phyloP scores from a whole-genome alignment of 2,113 vertebrate species.

The Zosterops hypoxanthus region DNA sequence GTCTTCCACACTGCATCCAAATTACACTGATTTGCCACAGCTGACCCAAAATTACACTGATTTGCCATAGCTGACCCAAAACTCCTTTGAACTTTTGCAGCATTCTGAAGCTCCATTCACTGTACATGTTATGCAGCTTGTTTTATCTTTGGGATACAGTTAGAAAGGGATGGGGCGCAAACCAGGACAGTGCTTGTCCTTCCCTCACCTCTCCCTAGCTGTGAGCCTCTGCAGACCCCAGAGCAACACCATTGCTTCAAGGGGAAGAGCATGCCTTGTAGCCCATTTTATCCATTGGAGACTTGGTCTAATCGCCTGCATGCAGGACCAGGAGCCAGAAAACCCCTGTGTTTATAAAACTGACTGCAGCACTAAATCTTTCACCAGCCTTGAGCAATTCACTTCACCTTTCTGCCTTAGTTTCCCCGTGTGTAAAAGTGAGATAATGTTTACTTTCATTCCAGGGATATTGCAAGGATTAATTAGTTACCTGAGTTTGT shows the following conservation, averaged over 20 bases:
- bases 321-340: neutral
- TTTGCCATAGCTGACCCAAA: neutral
- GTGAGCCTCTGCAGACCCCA: neutral
- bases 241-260: neutral
- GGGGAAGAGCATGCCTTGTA: neutral
- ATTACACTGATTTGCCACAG: neutral
- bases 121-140: neutral
- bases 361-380: constrained; percentile 11
- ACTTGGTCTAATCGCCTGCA: neutral
- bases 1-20: neutral
- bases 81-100: neutral
- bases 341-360: neutral
- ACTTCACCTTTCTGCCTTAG: constrained; percentile 44
- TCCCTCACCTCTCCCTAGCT: neutral
- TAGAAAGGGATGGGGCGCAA: neutral
- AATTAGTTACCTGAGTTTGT: constrained; percentile 31
- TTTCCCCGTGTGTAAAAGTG: constrained; percentile 15
- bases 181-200: neutral
- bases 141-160: neutral
- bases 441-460: constrained; percentile 36
- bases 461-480: constrained; percentile 34
- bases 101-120: neutral
- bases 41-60: neutral
- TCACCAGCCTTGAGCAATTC: neutral
- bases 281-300: neutral